A percentile compares a stretch with the other conserved stretches of the same genome.
Evolutionary conservation across 1,140 invertebrate species (phyloP).

Genomic region (Vanessa tameamea): DNA sequence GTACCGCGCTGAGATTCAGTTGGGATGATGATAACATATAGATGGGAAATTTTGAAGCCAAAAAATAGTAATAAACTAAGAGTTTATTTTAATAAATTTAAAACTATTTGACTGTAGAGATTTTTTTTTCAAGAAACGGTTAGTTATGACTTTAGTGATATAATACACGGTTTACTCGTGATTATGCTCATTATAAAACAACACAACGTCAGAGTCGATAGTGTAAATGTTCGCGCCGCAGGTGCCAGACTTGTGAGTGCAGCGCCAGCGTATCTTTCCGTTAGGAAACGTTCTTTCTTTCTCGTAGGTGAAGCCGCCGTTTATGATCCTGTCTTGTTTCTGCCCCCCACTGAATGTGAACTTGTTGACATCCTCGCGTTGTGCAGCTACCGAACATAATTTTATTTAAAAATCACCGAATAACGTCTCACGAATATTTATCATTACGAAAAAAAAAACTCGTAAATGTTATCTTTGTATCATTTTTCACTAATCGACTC

Average conservation of each 20-base stretch:
- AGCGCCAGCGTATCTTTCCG: constrained; percentile 52
- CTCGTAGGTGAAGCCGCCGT: constrained; percentile 48
- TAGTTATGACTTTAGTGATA: background rate
- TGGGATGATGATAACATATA: no score
- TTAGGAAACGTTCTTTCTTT: constrained; percentile 54
- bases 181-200: constrained; percentile 56
- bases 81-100: no score
- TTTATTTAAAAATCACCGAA: background rate
- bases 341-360: constrained; percentile 50
- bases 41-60: no score
- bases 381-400: constrained; percentile 5
- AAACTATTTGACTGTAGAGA: no score
- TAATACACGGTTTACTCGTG: constrained; percentile 6
- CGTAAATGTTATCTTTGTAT: background rate
- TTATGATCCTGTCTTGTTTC: constrained; percentile 49
- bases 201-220: constrained; percentile 53
- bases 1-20: no score
- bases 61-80: no score
- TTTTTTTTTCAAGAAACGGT: no score
- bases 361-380: constrained; percentile 22
- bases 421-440: background rate
- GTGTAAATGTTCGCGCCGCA: constrained; percentile 58
- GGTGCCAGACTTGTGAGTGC: constrained; percentile 41
- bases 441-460: background rate
- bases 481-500: no score